Base-by-base conservation (phyloP, 2,113 vertebrate genomes). In the Calidris pygmaea region DNA sequence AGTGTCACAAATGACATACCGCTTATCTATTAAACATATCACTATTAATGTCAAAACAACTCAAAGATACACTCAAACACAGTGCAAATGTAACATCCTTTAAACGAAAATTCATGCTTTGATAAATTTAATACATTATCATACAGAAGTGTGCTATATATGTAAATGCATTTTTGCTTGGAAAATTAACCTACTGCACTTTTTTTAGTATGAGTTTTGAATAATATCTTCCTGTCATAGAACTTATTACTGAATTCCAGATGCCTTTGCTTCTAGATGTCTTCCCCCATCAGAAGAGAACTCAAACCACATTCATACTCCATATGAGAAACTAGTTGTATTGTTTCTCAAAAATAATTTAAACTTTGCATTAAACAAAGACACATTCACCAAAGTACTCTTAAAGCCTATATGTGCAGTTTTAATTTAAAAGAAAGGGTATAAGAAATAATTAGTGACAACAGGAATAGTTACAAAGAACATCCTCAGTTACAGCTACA, bases 41-140 rank as follows among this genome's bases (percentile, higher is more conserved):
- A 70, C 71, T 85, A 67, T 63, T 77, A 71, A 75, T 45, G 67
- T 83, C 87, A 94, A 89, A 93, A 95, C 47, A 95, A 59, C 20
- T 78, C 66, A n/a, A 68, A 93, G 43, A 56, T 15, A 67, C 0
- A 7, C 23, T 93, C 50, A 70, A 73, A 73, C 39, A 41, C 37
- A 59, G 56, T 29, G 27, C 90, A 87, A 76, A 85, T 39, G 34
- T 26, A 87, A 29, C 16, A 60, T 29, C n/a, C 14, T 26, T 79
- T 70, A 47, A 90, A 83, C 1, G 0, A 88, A 93, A 83, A 62
- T 48, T 45, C 41, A 45, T 53, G 32, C 50, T 83, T 76, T 88
- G 39, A 75, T 85, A 18, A 89, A 58, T 85, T 68, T 63, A 72
- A 91, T 48, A 29, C 26, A 74, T 87, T 14, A 58, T 80, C 47